Evolutionary conservation across 35 echinoderm and acorn worm species (phyloP), one percentile per base, ranked within the genome.

Genomic region (Heliocidaris erythrogramma): DNA sequence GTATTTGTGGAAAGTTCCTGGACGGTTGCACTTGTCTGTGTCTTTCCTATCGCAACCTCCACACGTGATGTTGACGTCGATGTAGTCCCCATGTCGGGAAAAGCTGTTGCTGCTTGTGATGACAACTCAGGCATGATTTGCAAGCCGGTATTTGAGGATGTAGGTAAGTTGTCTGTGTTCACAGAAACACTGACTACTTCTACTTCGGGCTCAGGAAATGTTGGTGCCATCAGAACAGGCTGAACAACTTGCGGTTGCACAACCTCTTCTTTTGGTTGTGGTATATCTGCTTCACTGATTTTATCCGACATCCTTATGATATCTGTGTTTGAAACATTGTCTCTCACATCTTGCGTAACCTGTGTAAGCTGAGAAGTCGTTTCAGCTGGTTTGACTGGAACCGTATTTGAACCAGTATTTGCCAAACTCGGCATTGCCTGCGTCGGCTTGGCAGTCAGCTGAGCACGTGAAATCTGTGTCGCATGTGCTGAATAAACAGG

Each of bases 251-350:
- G 11, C 2, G 47, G 91, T 47, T 89, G 31, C 12, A 92, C 48
- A 12, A 30, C 30, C 49, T 92, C 91, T 52, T 52, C 47, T 48
- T 16, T 92, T 49, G 10, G 17, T 6, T 92, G 31, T 92, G 47
- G 47, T 48, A 92, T 92, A 42, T 92, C 91, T 50, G 50, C 91
- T 48, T 92, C 91, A 30, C 47, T n/a, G 11, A 30, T 30, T 59
- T 92, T 92, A 49, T 91, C 31, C 1, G 31, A 32, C 32, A 47
- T 24, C 48, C 14, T 49, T 1, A 35, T 17, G 5, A 91, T 13
- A 48, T 91, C 31, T 91, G 89, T 91, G 48, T 91, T 91, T 32
- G 48, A 32, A 47, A n/a, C 31, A 21, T 21, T 35, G 32, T 49
- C 14, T 47, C 32, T 32, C 31, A 91, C 89, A 91, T 91, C 89